Base-by-base conservation (phyloP, 2,797 vertebrate genomes). In the Euphonia xanthogaster region DNA sequence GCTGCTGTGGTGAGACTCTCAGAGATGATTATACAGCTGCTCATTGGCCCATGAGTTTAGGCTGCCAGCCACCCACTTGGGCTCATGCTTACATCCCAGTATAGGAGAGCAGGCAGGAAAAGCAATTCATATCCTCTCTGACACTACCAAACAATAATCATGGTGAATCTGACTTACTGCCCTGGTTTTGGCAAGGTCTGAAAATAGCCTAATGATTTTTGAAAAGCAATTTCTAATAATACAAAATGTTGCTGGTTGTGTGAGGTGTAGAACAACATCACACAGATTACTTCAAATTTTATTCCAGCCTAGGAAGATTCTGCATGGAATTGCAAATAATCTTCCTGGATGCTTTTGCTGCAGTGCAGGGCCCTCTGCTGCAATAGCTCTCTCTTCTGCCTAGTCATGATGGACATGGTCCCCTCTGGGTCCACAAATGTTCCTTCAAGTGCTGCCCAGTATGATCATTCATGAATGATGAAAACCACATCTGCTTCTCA, bases 221-320 rank as follows among this genome's bases (percentile, higher is more conserved):
- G 58, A 75, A 75, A 85, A 91, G 54, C 55, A 75, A 70, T 91
- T 95, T 94, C 79, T 90, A 94, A 84, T 84, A 91, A 55, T 30
- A 50, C 37, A 66, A 91, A 81, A 72, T 81, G 54, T 63, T 93
- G 55, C 66, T 60, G 28, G 47, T 92, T 75, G 25, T 53, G 50
- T 47, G 77, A 94, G 28, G 47, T 33, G 60, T 0, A 0, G 79
- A 88, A 66, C 40, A 68, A 83, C 54, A 27, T 84, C 73, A 75
- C 30, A 84, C 9, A 72, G 76, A 81, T 67, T 70, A 73, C 70
- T 88, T 60, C 31, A 63, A 76, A 90, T 94, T 94, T 94, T 90
- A 95, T 91, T 88, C 87, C 45, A 81, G 61, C 79, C 87, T 63
- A 42, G 85, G 62, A 88, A 93, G 47, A 67, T 81, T 88, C 66